A percentile compares a stretch with the other conserved stretches of the same genome.
Conservation (phyloP, 2,113 vertebrate species). For the Gopherus evgoodei region DNA sequence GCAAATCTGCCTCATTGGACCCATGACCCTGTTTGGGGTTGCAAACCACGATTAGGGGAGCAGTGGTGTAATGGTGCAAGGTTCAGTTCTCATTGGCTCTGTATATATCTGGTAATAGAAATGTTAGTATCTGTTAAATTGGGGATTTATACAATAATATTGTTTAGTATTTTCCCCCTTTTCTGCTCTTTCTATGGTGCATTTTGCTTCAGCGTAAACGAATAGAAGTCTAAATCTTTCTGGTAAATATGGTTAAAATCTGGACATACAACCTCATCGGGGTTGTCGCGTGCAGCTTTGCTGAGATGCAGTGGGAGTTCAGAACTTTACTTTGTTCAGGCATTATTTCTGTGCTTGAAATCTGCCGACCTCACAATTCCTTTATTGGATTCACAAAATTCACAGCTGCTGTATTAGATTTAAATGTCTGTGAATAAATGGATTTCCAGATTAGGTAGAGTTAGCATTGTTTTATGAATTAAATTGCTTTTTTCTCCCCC, state of each 20-base stretch:
- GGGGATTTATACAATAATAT: neutral
- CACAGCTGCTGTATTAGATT: neutral
- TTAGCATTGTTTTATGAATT: constrained; percentile 19
- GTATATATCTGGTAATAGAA: neutral
- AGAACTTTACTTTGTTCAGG: neutral
- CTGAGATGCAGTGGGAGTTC: neutral
- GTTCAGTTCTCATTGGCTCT: neutral
- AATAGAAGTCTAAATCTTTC: neutral
- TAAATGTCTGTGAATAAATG: neutral
- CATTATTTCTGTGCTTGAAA: neutral
- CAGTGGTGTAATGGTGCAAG: neutral
- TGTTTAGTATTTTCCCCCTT: neutral
- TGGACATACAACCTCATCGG: neutral
- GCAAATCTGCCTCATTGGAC: neutral
- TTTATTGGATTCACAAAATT: neutral
- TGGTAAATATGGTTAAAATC: neutral
- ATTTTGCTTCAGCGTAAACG: neutral
- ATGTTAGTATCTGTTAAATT: neutral
- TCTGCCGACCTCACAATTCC: neutral
- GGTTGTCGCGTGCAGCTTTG: neutral
- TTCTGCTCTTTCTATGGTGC: neutral
- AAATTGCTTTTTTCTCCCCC: constrained; percentile 1
- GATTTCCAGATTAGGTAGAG: neutral
- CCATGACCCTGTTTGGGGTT: neutral
- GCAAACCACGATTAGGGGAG: neutral